Percentiles rank a stretch among this genome's conserved stretches.
phyloP scores from a whole-genome alignment of 1,140 invertebrate genomes.

The Zaprionus africanus region DNA sequence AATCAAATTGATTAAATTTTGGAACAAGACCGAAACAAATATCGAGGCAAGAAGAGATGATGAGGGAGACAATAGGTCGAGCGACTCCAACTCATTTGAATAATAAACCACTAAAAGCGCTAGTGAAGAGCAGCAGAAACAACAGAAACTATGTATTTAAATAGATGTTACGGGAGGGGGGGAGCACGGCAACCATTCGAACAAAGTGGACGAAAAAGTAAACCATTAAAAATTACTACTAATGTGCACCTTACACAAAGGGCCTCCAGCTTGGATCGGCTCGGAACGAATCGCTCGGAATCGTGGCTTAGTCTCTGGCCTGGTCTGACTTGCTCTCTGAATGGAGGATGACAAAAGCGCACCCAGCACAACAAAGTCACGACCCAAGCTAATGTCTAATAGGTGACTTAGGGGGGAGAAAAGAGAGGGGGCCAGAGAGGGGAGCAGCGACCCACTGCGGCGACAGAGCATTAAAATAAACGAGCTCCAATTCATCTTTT shows the following conservation, averaged over 20 bases:
- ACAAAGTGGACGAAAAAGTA: slow-evolving; percentile 76
- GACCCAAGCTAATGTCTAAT: slow-evolving; percentile 73
- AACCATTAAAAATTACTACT: slow-evolving; percentile 83
- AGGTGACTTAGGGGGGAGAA: slow-evolving; percentile 23
- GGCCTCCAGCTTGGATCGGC: slow-evolving; percentile 10
- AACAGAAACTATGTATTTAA: slow-evolving; percentile 68
- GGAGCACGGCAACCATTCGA: slow-evolving; percentile 38
- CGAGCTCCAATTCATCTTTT: slow-evolving; percentile 82
- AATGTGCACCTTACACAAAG: slow-evolving; percentile 82
- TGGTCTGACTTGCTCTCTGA: slow-evolving; percentile 3
- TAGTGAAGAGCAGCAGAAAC: slow-evolving; percentile 49
- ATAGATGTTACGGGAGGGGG: slow-evolving; percentile 55
- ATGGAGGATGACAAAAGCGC: slow-evolving; percentile 59
- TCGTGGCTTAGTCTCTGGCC: slow-evolving; percentile 8
- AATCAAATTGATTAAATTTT: slow-evolving; percentile 83
- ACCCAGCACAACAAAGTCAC: slow-evolving; percentile 65
- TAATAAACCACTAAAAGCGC: slow-evolving; percentile 77
- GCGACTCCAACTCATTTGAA: slow-evolving; percentile 65
- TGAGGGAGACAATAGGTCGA: slow-evolving; percentile 37
- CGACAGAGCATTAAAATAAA: slow-evolving; percentile 83
- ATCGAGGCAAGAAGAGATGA: slow-evolving; percentile 21
- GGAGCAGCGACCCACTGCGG: slow-evolving; percentile 75
- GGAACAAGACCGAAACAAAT: slow-evolving; percentile 46
- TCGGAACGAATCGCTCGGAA: slow-evolving; percentile 25
- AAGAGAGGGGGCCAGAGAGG: neutral